Percentiles rank a stretch among this genome's conserved stretches.
Conservation (phyloP, 1,140 invertebrate genomes). For the Hirudo medicinalis region DNA sequence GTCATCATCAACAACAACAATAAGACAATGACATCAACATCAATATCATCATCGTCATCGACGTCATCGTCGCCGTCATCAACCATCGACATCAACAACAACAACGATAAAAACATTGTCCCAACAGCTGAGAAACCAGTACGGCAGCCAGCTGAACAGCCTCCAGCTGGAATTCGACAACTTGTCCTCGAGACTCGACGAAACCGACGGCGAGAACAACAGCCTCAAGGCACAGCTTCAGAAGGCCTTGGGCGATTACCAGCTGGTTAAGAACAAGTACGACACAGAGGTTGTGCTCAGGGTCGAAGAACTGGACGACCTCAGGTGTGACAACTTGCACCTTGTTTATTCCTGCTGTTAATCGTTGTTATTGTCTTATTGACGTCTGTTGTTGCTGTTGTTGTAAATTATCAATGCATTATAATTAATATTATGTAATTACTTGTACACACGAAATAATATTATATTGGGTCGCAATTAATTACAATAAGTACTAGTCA, state of each 20-base stretch:
- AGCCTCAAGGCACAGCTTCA: slow-evolving; percentile 30
- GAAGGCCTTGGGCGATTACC: slow-evolving; percentile 34
- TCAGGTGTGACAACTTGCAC: slow-evolving; percentile 28
- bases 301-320: slow-evolving; percentile 39
- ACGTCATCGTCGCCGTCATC: no score
- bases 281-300: slow-evolving; percentile 38
- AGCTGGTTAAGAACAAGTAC: slow-evolving; percentile 34
- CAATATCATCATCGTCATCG: background rate
- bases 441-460: no score
- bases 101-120: background rate
- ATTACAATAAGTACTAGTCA: no score
- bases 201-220: slow-evolving; percentile 35
- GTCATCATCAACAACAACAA: background rate
- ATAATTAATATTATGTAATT: no score
- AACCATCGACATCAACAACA: background rate
- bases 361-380: no score
- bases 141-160: slow-evolving; percentile 28
- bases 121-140: slow-evolving; percentile 19
- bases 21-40: no score
- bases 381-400: no score
- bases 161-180: slow-evolving; percentile 40
- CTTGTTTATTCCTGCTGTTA: no score
- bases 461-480: no score
- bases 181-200: slow-evolving; percentile 38
- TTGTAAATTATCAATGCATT: no score